phyloP scores from a whole-genome alignment of 2,113 vertebrate genomes.

The Hirundichthys speculiger region DNA sequence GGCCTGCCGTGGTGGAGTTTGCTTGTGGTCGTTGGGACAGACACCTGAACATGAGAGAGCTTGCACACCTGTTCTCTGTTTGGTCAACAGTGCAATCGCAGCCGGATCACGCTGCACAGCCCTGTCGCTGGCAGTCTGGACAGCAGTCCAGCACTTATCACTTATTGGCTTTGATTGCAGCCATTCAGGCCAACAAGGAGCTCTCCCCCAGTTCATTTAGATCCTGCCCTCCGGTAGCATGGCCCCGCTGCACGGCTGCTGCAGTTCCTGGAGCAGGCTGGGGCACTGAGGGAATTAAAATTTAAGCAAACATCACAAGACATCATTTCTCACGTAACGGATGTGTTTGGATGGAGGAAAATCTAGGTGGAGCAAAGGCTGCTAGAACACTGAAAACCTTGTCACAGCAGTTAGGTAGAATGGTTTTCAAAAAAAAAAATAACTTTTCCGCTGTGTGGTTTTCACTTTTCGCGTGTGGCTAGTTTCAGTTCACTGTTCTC shows the following conservation, averaged over 20 bases:
- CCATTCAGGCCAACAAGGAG: conserved; percentile 68
- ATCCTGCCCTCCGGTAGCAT: conserved; percentile 46
- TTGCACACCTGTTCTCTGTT: conserved; percentile 74
- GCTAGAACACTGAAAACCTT: conserved; percentile 35
- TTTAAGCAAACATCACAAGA: conserved; percentile 56
- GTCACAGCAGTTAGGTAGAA: conserved; percentile 34
- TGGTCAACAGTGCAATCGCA: conserved; percentile 66
- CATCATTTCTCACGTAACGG: conserved; percentile 38
- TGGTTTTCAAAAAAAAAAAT: conserved; percentile 32
- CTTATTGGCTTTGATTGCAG: conserved; percentile 73
- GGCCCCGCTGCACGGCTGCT: conserved; percentile 58
- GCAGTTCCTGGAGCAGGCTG: conserved; percentile 54
- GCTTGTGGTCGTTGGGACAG: conserved; percentile 47
- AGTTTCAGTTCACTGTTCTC: conserved; percentile 30
- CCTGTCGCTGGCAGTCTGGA: conserved; percentile 66
- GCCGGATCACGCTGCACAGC: conserved; percentile 59
- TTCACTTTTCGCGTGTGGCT: conserved; percentile 33
- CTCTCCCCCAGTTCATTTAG: conserved; percentile 46
- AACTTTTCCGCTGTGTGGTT: conserved; percentile 35
- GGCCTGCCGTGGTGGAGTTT: conserved; percentile 7
- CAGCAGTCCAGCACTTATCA: conserved; percentile 68
- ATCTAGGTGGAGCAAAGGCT: conserved; percentile 27
- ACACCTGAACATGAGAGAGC: conserved; percentile 56
- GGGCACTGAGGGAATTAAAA: conserved; percentile 33
- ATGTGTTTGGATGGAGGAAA: conserved; percentile 42